phyloP scores from a whole-genome alignment of 2,888 invertebrate genomes.

The Horisme vitalbata region DNA sequence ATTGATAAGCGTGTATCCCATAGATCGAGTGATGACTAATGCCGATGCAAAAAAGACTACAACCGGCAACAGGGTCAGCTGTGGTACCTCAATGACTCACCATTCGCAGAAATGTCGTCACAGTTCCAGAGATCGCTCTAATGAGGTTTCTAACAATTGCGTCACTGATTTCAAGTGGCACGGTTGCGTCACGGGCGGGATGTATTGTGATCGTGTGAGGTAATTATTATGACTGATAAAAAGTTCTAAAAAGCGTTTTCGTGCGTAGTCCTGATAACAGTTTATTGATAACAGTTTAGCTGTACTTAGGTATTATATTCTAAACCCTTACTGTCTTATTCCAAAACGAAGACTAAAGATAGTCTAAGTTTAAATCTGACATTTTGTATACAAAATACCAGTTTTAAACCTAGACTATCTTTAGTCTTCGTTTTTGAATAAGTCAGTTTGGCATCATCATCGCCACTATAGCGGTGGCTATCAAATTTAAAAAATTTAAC shows the following conservation, averaged over 20 bases:
- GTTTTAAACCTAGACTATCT: no score
- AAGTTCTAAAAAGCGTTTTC: constrained; percentile 21
- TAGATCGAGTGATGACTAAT: constrained; percentile 66
- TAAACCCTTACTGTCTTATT: no score
- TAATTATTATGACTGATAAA: constrained; percentile 34
- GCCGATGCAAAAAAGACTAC: constrained; percentile 60
- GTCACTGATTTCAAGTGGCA: constrained; percentile 49
- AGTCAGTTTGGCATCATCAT: no score
- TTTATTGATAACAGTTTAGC: constrained; percentile 28
- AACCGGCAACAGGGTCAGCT: constrained; percentile 56
- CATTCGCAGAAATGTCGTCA: constrained; percentile 67
- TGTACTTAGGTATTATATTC: constrained; percentile 5
- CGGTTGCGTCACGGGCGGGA: constrained; percentile 52
- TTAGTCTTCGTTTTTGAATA: no score
- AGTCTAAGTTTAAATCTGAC: no score
- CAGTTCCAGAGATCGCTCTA: constrained; percentile 57
- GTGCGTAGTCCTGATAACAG: constrained; percentile 36
- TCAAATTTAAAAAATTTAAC: no score
- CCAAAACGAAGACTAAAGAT: no score
- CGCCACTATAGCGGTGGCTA: no score
- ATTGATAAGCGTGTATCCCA: constrained; percentile 60
- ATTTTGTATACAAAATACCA: no score
- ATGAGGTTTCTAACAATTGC: constrained; percentile 40
- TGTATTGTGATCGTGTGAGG: no score
- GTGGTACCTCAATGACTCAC: constrained; percentile 62